Base-by-base conservation (phyloP, 2,888 invertebrate species). In the Drosophila buzzatii region DNA sequence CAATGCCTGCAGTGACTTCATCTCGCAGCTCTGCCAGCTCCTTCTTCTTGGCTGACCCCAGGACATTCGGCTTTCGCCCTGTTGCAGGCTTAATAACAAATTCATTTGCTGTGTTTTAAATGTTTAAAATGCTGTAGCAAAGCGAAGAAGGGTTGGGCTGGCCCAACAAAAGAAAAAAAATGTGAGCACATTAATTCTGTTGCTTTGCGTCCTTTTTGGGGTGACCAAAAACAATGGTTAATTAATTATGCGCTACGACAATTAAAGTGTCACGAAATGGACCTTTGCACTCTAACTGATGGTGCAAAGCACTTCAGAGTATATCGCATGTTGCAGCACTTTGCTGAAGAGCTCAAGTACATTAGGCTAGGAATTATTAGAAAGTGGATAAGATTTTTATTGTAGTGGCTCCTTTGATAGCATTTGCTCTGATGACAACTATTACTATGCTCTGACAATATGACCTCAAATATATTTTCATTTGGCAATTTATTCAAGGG, bases 221-320 rank as follows among this genome's bases (percentile, higher is more conserved):
- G 65, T 74, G 62, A 71, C 68, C 81, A 63, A 68, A 56, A 57
- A 81, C 65, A 87, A 84, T 70, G 73, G 67, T 74, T 85, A 88
- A 82, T 83, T 88, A 85, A 82, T 85, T 72, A 76, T 72, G 69
- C 72, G 37, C 73, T 41, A 71, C 56, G 57, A 60, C 66, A 79
- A 79, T 76, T 76, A 76, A 75, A 66, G 52, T 35, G 71, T 37
- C 61, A 31, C 62, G 16, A 65, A 85, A 88, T 73, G 76, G 72
- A 47, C 66, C 57, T 65, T 68, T 70, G 63, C 73, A 72, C 57
- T 81, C 37, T 53, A 45, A 51, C 67, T 47, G 35, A 66, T 58
- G 33, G 55, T 12, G 18, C n/a, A n/a, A 35, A 31, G 12, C 58
- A 55, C 56, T 67, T 27, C 20, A 18, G 27, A 51, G 42, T n/a